Evolutionary conservation across 1,140 invertebrate species (phyloP).

Genomic region (Meloidogyne hapla): DNA sequence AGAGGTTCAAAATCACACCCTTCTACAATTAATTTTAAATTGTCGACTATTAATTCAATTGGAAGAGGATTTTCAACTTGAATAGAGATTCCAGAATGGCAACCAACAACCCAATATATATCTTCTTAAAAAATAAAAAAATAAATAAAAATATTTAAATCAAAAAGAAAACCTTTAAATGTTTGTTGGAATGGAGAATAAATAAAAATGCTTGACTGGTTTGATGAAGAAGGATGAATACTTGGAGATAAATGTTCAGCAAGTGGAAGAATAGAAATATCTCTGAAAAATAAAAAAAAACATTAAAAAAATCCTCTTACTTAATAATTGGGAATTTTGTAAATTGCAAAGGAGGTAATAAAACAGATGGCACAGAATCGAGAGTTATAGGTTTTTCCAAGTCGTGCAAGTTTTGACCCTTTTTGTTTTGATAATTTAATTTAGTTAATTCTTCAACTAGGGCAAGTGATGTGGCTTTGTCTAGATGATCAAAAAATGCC

Average conservation of each 20-base stretch:
- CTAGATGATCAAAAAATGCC: constrained; percentile 58
- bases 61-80: constrained; percentile 55
- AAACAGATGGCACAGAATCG: constrained; percentile 35
- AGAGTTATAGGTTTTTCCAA: constrained; percentile 51
- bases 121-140: constrained; percentile 30
- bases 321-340: constrained; percentile 56
- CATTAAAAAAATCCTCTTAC: constrained; percentile 30
- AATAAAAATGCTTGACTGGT: constrained; percentile 54
- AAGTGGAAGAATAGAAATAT: constrained; percentile 47
- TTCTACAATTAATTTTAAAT: constrained; percentile 49
- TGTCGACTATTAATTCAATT: constrained; percentile 52
- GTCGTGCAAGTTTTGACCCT: constrained; percentile 35
- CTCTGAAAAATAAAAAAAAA: constrained; percentile 37
- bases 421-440: constrained; percentile 36
- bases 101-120: constrained; percentile 57
- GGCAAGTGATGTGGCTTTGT: constrained; percentile 39
- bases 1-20: constrained; percentile 51
- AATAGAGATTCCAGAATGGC: constrained; percentile 54
- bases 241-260: constrained; percentile 56
- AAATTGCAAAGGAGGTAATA: constrained; percentile 58
- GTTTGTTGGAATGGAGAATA: constrained; percentile 61
- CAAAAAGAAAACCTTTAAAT: constrained; percentile 39
- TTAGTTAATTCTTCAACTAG: constrained; percentile 57
- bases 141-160: not conserved
- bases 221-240: constrained; percentile 37